Percentiles rank a stretch among this genome's conserved stretches.
Evolutionary conservation across 2,797 vertebrate genomes (phyloP).

Genomic region (Propithecus deckenii): DNA sequence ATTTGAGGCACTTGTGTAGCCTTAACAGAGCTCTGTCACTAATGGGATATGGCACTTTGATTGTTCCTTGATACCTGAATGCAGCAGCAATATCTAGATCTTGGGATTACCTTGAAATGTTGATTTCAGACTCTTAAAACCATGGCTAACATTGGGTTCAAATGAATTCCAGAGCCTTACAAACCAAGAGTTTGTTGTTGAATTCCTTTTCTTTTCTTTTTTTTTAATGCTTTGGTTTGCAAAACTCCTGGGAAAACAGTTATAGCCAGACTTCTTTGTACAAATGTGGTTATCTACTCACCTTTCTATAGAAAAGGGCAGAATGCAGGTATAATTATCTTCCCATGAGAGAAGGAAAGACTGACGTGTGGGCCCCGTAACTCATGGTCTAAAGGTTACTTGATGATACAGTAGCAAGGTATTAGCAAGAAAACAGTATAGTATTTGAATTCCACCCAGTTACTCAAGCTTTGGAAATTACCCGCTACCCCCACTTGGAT

Average conservation of each 20-base stretch:
- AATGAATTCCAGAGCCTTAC: slow-evolving; percentile 51
- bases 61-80: slow-evolving; percentile 61
- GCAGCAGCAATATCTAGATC: slow-evolving; percentile 40
- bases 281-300: not conserved
- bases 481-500: not conserved
- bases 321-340: not conserved
- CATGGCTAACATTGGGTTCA: slow-evolving; percentile 69
- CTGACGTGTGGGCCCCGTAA: not conserved
- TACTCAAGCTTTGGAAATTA: slow-evolving; percentile 16
- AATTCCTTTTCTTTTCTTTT: slow-evolving; percentile 50
- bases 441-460: not conserved
- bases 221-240: slow-evolving; percentile 57
- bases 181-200: slow-evolving; percentile 50
- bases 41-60: slow-evolving; percentile 59
- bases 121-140: slow-evolving; percentile 70
- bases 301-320: not conserved
- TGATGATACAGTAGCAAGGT: not conserved
- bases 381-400: not conserved
- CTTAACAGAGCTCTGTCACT: slow-evolving; percentile 58
- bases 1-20: slow-evolving; percentile 54
- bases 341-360: not conserved
- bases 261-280: not conserved
- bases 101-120: slow-evolving; percentile 69
- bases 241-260: slow-evolving; percentile 44
- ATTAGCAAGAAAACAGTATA: not conserved